Evolutionary conservation across 1,140 invertebrate genomes (phyloP).

Genomic region (Drosophila sucinea): DNA sequence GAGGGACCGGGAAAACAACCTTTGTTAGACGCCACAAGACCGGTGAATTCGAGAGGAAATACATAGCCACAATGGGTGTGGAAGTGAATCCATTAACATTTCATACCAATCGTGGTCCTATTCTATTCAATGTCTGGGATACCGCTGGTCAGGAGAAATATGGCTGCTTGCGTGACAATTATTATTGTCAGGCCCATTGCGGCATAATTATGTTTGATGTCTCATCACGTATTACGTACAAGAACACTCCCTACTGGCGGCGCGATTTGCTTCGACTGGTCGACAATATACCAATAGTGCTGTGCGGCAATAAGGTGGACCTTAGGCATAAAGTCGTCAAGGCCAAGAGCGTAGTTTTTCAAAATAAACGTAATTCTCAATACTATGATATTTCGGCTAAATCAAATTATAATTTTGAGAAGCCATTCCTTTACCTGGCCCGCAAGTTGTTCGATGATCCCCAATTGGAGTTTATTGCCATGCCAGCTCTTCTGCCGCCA

Average conservation of each 20-base stretch:
- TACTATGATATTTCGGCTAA: constrained; percentile 99
- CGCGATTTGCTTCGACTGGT: constrained; percentile 98
- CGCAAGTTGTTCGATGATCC: constrained; percentile 98
- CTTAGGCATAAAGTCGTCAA: constrained; percentile 98
- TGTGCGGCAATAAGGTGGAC: constrained; percentile 98
- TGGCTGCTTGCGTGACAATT: not conserved
- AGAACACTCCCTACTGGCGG: constrained; percentile 99
- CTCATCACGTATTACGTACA: constrained; percentile 98
- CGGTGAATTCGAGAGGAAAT: constrained; percentile 99
- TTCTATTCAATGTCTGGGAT: constrained; percentile 99
- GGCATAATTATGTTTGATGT: constrained; percentile 99
- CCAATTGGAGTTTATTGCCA: constrained; percentile 98
- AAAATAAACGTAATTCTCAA: not conserved
- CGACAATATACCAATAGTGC: constrained; percentile 93
- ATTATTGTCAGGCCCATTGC: constrained; percentile 98
- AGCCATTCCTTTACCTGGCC: constrained; percentile 98
- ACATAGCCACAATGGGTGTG: constrained; percentile 91
- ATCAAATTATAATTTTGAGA: constrained; percentile 99
- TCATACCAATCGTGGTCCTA: constrained; percentile 97
- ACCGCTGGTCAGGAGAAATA: constrained; percentile 93
- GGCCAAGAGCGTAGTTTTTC: not conserved
- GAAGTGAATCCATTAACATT: constrained; percentile 99
- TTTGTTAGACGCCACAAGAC: constrained; percentile 99
- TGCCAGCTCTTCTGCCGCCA: constrained; percentile 97
- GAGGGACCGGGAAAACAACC: constrained; percentile 99